Percentiles rank a stretch among this genome's conserved stretches.
Conservation (phyloP, 2,797 vertebrate genomes). For the Synaphobranchus kaupii region DNA sequence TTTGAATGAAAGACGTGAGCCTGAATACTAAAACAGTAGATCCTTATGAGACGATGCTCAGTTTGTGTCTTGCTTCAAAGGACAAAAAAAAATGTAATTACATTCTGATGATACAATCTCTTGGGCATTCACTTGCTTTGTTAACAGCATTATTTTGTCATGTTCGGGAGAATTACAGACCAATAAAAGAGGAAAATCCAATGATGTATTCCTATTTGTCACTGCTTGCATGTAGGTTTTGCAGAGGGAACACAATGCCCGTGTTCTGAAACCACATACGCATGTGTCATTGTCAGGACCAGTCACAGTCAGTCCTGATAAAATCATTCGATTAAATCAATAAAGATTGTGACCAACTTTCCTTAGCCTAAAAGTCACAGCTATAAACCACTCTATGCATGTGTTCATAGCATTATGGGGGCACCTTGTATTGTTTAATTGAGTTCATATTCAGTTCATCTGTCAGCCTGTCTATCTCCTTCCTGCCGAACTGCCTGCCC, state of each 20-base stretch:
- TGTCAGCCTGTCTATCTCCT: not conserved
- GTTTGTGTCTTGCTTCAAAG: not conserved
- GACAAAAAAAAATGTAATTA: conserved; percentile 28
- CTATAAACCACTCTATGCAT: not conserved
- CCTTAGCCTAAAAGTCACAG: not conserved
- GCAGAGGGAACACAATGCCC: not conserved
- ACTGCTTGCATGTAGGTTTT: conserved; percentile 17
- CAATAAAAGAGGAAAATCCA: conserved; percentile 17
- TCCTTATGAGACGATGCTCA: not conserved
- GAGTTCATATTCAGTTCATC: conserved; percentile 15
- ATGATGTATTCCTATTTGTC: conserved; percentile 19
- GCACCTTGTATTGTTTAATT: conserved; percentile 13
- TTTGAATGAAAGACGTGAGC: not conserved
- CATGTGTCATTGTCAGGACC: not conserved
- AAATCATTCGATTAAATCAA: not conserved
- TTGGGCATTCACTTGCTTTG: not conserved
- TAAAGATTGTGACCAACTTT: not conserved
- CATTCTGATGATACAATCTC: conserved; percentile 23
- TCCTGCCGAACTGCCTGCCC: not conserved
- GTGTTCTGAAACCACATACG: conserved; percentile 18
- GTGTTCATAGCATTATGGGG: not conserved
- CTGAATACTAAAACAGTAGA: conserved; percentile 13
- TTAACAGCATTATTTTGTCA: conserved; percentile 27
- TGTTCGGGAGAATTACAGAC: conserved; percentile 24
- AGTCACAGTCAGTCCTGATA: not conserved